Evolutionary conservation across 2,888 invertebrate genomes (phyloP).

Genomic region (Sminthurinus aureus): DNA sequence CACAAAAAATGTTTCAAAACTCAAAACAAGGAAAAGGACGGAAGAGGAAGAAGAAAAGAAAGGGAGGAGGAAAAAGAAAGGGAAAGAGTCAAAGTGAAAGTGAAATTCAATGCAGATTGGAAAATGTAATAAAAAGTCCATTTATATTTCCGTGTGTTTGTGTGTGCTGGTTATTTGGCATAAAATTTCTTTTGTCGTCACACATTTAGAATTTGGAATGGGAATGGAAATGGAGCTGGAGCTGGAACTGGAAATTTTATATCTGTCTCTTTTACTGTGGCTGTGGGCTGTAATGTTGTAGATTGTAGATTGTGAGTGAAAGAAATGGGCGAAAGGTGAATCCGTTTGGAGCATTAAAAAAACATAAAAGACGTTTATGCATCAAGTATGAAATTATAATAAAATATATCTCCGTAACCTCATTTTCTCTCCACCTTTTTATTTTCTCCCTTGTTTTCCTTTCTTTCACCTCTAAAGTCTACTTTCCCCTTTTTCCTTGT

Average conservation of each 20-base stretch:
- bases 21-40: neutral
- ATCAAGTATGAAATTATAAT: neutral
- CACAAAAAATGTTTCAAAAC: no score
- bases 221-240: no score
- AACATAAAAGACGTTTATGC: neutral
- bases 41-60: neutral
- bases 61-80: neutral
- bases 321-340: neutral
- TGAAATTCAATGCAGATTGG: conserved; percentile 14
- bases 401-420: neutral
- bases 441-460: neutral
- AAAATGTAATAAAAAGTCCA: conserved; percentile 47
- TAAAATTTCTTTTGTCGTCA: neutral
- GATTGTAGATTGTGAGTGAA: neutral
- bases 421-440: no score
- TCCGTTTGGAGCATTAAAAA: conserved; percentile 10
- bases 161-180: no score
- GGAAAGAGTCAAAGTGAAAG: neutral
- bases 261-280: no score
- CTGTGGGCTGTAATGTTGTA: neutral
- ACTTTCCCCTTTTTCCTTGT: no score
- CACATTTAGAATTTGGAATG: conserved; percentile 26
- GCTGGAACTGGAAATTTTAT: no score
- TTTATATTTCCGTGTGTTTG: conserved; percentile 23
- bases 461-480: neutral